phyloP scores from a whole-genome alignment of 1,140 invertebrate species.

The Pollicipes pollicipes region DNA sequence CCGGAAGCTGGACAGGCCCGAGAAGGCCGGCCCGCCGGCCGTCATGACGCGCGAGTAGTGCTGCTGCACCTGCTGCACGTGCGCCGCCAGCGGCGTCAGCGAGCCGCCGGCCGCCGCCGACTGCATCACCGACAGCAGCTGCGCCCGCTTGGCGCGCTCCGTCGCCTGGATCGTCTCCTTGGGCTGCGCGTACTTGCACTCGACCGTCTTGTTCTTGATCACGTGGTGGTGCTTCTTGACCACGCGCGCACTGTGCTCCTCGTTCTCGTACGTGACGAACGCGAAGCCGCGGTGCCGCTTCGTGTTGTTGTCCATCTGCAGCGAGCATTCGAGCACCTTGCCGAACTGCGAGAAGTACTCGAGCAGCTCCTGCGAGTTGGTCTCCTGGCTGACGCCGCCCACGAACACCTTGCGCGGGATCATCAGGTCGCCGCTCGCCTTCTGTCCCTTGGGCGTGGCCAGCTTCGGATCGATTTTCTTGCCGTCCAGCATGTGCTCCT shows the following conservation, averaged over 20 bases:
- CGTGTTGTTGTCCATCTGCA: conserved; percentile 87
- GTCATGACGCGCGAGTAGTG: conserved; percentile 34
- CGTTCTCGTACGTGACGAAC: conserved; percentile 79
- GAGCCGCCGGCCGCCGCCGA: conserved; percentile 11
- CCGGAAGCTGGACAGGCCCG: conserved; percentile 22
- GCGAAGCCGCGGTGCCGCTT: conserved; percentile 77
- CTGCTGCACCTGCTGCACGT: conserved; percentile 17
- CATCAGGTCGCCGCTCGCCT: conserved; percentile 27
- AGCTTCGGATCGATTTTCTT: conserved; percentile 89
- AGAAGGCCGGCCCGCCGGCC: conserved; percentile 24
- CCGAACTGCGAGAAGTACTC: conserved; percentile 81
- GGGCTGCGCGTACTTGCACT: conserved; percentile 81
- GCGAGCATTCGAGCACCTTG: conserved; percentile 72
- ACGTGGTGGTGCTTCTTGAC: conserved; percentile 85
- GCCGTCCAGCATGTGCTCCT: conserved; percentile 78
- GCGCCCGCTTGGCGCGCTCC: conserved; percentile 43
- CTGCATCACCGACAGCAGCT: conserved; percentile 36
- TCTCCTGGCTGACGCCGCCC: conserved; percentile 77
- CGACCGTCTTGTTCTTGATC: conserved; percentile 82
- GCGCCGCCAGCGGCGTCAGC: conserved; percentile 7
- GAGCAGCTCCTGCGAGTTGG: conserved; percentile 74
- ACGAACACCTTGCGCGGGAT: conserved; percentile 78
- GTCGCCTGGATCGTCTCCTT: conserved; percentile 64
- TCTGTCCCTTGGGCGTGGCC: conserved; percentile 67
- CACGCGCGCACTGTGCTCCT: conserved; percentile 70